Evolutionary conservation across 2,113 vertebrate genomes (phyloP).

Genomic region (Corapipo altera): DNA sequence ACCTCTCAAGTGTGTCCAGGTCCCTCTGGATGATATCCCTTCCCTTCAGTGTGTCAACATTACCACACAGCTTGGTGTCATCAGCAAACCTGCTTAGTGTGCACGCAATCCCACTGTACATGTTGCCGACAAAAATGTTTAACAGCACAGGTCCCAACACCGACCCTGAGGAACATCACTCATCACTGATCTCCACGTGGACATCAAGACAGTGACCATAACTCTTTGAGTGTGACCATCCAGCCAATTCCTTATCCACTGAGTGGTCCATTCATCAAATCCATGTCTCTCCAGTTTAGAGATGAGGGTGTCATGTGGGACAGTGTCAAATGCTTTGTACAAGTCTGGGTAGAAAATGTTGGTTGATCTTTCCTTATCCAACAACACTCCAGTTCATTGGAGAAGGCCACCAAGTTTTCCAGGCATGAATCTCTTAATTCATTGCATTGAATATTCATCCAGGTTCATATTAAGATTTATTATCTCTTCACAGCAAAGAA

Average conservation of each 20-base stretch:
- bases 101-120: too few relatives aligned
- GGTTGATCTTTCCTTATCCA: neutral
- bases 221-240: neutral
- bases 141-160: neutral
- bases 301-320: neutral
- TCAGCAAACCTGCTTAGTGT: neutral
- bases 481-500: neutral
- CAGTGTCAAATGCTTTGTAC: neutral
- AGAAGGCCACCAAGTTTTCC: neutral
- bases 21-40: neutral
- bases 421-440: neutral
- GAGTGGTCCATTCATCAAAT: neutral
- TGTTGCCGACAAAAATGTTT: neutral
- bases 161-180: neutral
- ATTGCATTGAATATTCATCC: neutral
- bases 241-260: neutral
- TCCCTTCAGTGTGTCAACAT: neutral
- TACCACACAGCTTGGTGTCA: neutral
- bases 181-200: neutral
- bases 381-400: neutral
- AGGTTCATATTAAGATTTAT: neutral
- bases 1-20: neutral
- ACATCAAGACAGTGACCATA: rapidly evolving
- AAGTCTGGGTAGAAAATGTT: neutral
- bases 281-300: neutral